These are phyloP conservation scores for Meteorus cinctellus DNA, from an alignment of 2,888 invertebrate species.

Conservation along the genomic window DNA sequence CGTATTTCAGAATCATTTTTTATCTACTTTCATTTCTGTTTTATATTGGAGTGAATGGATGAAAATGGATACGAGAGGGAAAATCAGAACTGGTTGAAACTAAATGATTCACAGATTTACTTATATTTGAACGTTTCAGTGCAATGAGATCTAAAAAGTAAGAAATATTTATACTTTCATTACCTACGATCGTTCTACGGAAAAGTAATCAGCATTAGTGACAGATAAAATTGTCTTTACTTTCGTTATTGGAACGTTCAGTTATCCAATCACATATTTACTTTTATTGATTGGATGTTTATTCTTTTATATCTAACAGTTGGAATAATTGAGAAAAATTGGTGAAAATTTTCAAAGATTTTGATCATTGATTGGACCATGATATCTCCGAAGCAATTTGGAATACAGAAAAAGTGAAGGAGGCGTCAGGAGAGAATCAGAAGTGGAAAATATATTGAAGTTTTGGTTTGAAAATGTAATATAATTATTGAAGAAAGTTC, in stretches of 20 bases:
- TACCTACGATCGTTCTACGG: neutral
- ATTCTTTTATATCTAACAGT: too few species aligned
- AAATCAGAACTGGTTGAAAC: neutral
- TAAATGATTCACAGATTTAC: neutral
- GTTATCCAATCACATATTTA: neutral
- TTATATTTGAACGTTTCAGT: neutral
- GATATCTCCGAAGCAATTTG: too few species aligned
- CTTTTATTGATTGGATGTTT: too few species aligned
- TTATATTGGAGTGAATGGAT: neutral
- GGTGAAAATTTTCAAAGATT: too few species aligned
- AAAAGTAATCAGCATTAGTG: neutral
- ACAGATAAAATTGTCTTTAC: neutral
- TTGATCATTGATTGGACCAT: too few species aligned
- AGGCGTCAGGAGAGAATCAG: too few species aligned
- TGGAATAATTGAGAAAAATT: too few species aligned
- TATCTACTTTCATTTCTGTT: neutral
- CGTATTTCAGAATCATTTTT: slow-evolving; percentile 4
- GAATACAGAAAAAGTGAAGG: too few species aligned
- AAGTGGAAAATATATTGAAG: too few species aligned
- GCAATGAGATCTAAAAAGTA: too few species aligned
- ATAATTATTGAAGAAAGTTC: neutral
- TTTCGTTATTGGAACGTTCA: neutral
- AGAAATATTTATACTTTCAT: slow-evolving; percentile 4
- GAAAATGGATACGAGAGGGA: neutral
- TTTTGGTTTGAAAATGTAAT: neutral